A percentile compares a stretch with the other conserved stretches of the same genome.
Evolutionary conservation across 2,888 invertebrate genomes (phyloP).

Genomic region (Coenonympha glycerion): DNA sequence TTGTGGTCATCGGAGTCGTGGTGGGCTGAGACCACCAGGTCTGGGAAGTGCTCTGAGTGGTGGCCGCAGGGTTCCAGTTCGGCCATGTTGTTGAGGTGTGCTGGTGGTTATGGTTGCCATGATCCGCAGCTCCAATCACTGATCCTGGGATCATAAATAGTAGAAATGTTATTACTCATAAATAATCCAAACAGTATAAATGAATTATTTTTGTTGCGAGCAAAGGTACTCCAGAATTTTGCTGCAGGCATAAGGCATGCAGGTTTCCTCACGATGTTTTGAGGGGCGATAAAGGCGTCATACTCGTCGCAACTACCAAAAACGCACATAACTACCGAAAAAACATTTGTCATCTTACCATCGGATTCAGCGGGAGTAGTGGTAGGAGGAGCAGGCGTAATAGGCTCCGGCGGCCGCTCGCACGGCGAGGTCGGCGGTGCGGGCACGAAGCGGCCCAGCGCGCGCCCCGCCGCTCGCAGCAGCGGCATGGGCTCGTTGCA

Average conservation of each 20-base stretch:
- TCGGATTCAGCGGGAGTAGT: slow-evolving; percentile 72
- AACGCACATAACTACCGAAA: neutral
- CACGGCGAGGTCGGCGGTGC: slow-evolving; percentile 60
- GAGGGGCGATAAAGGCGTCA: too few relatives aligned
- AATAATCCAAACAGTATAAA: too few relatives aligned
- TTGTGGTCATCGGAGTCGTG: slow-evolving; percentile 35
- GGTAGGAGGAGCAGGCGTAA: slow-evolving; percentile 85
- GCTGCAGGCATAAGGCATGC: too few relatives aligned
- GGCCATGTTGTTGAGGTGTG: slow-evolving; percentile 60
- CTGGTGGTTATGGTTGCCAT: slow-evolving; percentile 44
- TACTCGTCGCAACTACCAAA: neutral
- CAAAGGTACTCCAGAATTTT: too few relatives aligned
- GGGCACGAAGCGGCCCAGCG: slow-evolving; percentile 75
- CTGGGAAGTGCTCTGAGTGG: slow-evolving; percentile 45
- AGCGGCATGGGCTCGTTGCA: slow-evolving; percentile 87
- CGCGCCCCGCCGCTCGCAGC: slow-evolving; percentile 84
- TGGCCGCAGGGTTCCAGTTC: slow-evolving; percentile 54
- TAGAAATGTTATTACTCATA: too few relatives aligned
- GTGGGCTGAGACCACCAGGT: slow-evolving; percentile 56
- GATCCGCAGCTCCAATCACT: slow-evolving; percentile 44
- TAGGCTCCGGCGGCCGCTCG: slow-evolving; percentile 81
- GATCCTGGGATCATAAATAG: slow-evolving; percentile 29
- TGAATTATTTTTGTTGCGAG: too few relatives aligned
- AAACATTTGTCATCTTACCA: slow-evolving; percentile 36
- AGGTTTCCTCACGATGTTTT: too few relatives aligned